Evolutionary conservation across 1,140 invertebrate species (phyloP).

Genomic region (Scaptomyza montana): DNA sequence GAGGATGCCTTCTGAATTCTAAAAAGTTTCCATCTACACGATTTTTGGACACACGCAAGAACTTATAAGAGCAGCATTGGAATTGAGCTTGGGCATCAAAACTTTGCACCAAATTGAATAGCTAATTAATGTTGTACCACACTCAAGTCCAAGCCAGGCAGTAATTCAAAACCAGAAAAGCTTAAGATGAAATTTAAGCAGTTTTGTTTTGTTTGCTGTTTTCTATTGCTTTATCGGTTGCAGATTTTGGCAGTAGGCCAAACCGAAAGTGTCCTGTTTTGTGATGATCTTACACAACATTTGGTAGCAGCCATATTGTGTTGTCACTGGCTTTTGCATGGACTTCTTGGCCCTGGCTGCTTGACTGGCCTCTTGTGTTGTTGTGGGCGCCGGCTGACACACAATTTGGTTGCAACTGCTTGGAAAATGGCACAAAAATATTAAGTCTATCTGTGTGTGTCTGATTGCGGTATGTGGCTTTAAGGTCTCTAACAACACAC

Average conservation of each 20-base stretch:
- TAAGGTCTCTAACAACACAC: conserved; percentile 37
- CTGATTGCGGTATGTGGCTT: conserved; percentile 29
- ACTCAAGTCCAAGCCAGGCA: conserved; percentile 25
- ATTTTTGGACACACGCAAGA: conserved; percentile 65
- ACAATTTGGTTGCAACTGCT: conserved; percentile 73
- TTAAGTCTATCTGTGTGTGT: background rate
- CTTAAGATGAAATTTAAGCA: conserved; percentile 42
- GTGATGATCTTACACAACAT: conserved; percentile 71
- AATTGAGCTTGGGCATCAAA: conserved; percentile 25
- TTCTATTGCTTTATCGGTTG: background rate
- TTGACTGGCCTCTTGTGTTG: conserved; percentile 53
- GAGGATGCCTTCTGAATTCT: conserved; percentile 32
- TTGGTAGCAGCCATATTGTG: conserved; percentile 50
- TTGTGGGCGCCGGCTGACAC: conserved; percentile 43
- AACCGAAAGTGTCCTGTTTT: conserved; percentile 70
- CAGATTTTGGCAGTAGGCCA: conserved; percentile 54
- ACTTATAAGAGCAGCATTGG: conserved; percentile 40
- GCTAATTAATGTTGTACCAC: conserved; percentile 67
- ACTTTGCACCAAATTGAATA: conserved; percentile 67
- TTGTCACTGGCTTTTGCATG: conserved; percentile 53
- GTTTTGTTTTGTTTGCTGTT: conserved; percentile 22
- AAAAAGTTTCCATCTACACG: conserved; percentile 58
- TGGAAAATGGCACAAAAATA: conserved; percentile 60
- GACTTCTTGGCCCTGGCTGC: conserved; percentile 53
- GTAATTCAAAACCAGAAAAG: conserved; percentile 45